Conservation (phyloP, 2,113 vertebrate species). For the Rhabdomys dilectus region DNA sequence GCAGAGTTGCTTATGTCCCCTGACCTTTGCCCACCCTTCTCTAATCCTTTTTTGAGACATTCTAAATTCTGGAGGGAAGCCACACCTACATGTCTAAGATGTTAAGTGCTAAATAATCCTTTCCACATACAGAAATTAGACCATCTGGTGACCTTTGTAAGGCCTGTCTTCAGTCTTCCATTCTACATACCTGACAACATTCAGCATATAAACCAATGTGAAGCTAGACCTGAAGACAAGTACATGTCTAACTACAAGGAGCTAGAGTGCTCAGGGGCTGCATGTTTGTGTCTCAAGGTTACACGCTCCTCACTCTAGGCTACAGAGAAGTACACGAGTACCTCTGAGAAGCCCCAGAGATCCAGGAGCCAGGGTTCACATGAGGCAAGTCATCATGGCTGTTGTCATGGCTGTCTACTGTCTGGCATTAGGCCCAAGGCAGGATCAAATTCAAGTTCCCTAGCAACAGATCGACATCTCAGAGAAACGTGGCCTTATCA, state of each 20-base stretch:
- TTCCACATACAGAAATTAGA: background rate
- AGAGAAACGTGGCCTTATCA: background rate
- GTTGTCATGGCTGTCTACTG: background rate
- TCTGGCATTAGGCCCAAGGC: background rate
- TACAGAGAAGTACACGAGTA: background rate
- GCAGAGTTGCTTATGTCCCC: background rate
- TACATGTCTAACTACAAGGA: background rate
- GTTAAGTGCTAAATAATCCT: background rate
- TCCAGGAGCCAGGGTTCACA: background rate
- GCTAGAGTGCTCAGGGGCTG: background rate
- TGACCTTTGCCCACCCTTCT: background rate
- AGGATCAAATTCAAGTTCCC: background rate
- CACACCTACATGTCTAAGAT: background rate
- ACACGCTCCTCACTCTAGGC: background rate
- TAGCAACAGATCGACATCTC: background rate
- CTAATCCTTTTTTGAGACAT: constrained; percentile 12
- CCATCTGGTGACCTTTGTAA: background rate
- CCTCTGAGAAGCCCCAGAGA: background rate
- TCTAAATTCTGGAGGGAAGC: background rate
- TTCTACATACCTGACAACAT: background rate
- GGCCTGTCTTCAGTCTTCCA: background rate
- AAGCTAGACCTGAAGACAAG: background rate
- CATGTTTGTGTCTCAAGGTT: background rate
- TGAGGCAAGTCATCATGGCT: background rate
- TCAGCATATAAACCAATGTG: background rate